Conservation (phyloP, 2,113 vertebrate genomes). For the Oreochromis spilurus region DNA sequence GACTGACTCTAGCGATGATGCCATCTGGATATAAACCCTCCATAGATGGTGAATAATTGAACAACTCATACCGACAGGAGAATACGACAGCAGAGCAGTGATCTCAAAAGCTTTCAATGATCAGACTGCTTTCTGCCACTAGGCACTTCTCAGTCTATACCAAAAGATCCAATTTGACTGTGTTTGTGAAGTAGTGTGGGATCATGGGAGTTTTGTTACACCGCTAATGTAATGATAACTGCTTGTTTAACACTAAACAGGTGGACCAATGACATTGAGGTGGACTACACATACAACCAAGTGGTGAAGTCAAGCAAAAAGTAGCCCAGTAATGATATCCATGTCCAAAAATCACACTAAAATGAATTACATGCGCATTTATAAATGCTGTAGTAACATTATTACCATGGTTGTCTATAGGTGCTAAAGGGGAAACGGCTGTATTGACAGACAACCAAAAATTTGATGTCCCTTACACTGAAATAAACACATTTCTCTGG, state of each 20-base stretch:
- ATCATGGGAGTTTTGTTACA: background rate
- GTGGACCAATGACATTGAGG: background rate
- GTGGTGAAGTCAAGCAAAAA: background rate
- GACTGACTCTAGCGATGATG: background rate
- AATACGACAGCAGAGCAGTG: background rate
- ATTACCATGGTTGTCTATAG: background rate
- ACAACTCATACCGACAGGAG: background rate
- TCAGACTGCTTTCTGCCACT: background rate
- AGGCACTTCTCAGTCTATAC: background rate
- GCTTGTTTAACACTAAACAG: background rate
- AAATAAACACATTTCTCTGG: background rate
- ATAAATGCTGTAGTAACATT: background rate
- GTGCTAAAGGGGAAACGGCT: background rate
- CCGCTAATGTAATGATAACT: background rate
- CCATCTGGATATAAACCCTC: constrained; percentile 20
- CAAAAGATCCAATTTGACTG: background rate
- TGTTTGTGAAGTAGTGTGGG: background rate
- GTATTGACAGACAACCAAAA: background rate
- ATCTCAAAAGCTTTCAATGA: background rate
- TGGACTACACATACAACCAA: background rate
- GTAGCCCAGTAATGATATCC: background rate
- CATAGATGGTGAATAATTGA: constrained; percentile 15
- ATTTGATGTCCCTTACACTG: background rate
- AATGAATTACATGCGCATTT: background rate
- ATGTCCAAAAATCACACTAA: background rate